These are phyloP conservation scores for Drosophila anomalipes DNA, from an alignment of 2,888 invertebrate species.

Conservation along the genomic window DNA sequence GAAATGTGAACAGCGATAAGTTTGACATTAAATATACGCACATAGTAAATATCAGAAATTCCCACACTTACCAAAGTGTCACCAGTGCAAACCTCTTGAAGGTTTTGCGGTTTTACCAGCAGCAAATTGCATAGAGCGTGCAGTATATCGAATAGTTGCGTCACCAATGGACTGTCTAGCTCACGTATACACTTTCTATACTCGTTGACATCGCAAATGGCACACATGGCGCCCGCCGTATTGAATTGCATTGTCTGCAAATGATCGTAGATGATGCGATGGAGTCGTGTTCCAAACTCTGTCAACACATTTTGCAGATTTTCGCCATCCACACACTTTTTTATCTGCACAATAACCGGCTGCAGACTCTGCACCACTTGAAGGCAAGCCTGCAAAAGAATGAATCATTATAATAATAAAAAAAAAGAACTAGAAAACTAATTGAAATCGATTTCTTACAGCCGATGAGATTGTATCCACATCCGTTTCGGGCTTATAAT, in stretches of 20 bases:
- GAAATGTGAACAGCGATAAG: slow-evolving; percentile 84
- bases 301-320: slow-evolving; percentile 94
- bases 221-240: slow-evolving; percentile 98
- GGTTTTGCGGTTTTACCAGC: slow-evolving; percentile 97
- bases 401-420: slow-evolving; percentile 41
- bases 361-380: slow-evolving; percentile 94
- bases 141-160: slow-evolving; percentile 96
- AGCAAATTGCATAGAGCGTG: slow-evolving; percentile 98
- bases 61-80: slow-evolving; percentile 93
- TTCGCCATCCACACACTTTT: slow-evolving; percentile 94
- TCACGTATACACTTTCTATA: slow-evolving; percentile 94
- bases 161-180: slow-evolving; percentile 91
- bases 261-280: slow-evolving; percentile 97
- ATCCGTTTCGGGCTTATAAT: slow-evolving; percentile 95
- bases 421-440: not conserved
- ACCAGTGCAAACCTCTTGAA: slow-evolving; percentile 97
- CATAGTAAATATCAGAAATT: not conserved
- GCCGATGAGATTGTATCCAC: slow-evolving; percentile 94
- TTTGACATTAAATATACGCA: slow-evolving; percentile 2
- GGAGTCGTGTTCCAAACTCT: slow-evolving; percentile 96
- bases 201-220: slow-evolving; percentile 99
- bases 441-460: slow-evolving; percentile 86
- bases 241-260: slow-evolving; percentile 97
- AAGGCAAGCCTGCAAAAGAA: slow-evolving; percentile 89
- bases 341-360: slow-evolving; percentile 91